Evolutionary conservation across 2,113 vertebrate species (phyloP).

Genomic region (Colaptes auratus): DNA sequence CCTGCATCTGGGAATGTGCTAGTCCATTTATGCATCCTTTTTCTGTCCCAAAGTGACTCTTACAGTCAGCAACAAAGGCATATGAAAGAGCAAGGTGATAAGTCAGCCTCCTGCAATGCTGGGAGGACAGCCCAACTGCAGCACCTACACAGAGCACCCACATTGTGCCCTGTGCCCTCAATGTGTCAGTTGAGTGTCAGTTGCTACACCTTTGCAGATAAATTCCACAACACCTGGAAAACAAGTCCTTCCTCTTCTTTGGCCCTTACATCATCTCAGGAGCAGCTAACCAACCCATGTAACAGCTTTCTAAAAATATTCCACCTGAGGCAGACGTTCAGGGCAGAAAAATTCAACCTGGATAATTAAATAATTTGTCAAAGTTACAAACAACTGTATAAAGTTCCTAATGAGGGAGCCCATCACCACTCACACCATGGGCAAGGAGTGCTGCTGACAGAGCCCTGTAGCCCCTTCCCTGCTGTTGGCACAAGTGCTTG

Average conservation of each 20-base stretch:
- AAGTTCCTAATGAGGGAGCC: background rate
- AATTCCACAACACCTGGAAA: background rate
- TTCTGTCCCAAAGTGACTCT: background rate
- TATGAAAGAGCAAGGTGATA: background rate
- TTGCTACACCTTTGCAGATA: background rate
- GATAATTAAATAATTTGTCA: slow-evolving; percentile 21
- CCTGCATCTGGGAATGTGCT: background rate
- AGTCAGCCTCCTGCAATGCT: background rate
- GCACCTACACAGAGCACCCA: background rate
- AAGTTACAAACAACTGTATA: background rate
- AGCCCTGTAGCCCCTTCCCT: background rate
- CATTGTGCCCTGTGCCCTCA: background rate
- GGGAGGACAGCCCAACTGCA: background rate
- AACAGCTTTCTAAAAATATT: background rate
- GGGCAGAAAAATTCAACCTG: background rate
- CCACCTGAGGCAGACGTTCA: background rate
- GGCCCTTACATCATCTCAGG: background rate
- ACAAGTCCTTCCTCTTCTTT: rapidly evolving
- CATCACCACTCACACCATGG: rapidly evolving
- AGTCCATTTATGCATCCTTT: background rate
- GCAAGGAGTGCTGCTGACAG: rapidly evolving
- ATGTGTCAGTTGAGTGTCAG: background rate
- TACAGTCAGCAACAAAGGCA: background rate
- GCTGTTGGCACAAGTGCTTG: rapidly evolving
- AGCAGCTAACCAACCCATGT: background rate